phyloP scores from a whole-genome alignment of 2,888 invertebrate genomes.

The Anthophora plumipes region DNA sequence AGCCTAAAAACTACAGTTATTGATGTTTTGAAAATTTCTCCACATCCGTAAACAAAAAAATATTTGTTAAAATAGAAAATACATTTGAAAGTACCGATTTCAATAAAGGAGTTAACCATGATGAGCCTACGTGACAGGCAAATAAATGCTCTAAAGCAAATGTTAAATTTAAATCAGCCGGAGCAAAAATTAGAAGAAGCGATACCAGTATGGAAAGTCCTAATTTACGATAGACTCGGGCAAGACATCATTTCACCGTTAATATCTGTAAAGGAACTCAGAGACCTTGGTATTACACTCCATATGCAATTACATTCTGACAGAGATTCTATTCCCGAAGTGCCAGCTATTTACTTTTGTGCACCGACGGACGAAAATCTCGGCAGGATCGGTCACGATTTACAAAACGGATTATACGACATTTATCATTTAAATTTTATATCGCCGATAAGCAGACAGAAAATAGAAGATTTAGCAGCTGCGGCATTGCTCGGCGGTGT shows the following conservation, averaged over 20 bases:
- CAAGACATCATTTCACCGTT: conserved; percentile 99
- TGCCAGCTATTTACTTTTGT: conserved; percentile 99
- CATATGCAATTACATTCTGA: conserved; percentile 97
- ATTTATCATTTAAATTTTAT: conserved; percentile 98
- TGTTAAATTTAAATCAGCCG: conserved; percentile 96
- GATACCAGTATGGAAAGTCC: conserved; percentile 98
- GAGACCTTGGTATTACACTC: conserved; percentile 98
- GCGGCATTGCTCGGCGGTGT: conserved; percentile 96
- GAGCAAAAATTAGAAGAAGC: conserved; percentile 90
- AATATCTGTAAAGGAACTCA: conserved; percentile 96
- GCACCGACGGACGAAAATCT: conserved; percentile 98
- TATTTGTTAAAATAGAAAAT: conserved; percentile 4
- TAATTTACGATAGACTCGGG: conserved; percentile 97
- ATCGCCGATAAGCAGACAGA: conserved; percentile 96
- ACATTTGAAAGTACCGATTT: conserved; percentile 2
- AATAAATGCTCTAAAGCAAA: conserved; percentile 95
- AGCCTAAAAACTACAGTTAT: neutral
- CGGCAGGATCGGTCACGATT: conserved; percentile 95
- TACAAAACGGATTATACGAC: conserved; percentile 96
- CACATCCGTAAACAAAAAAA: neutral
- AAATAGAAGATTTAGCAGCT: conserved; percentile 97
- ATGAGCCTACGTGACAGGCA: conserved; percentile 89
- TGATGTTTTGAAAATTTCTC: neutral
- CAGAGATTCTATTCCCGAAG: conserved; percentile 97
- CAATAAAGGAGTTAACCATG: conserved; percentile 85